Evolutionary conservation across 2,797 vertebrate genomes (phyloP).

Genomic region (Hydrophis major): DNA sequence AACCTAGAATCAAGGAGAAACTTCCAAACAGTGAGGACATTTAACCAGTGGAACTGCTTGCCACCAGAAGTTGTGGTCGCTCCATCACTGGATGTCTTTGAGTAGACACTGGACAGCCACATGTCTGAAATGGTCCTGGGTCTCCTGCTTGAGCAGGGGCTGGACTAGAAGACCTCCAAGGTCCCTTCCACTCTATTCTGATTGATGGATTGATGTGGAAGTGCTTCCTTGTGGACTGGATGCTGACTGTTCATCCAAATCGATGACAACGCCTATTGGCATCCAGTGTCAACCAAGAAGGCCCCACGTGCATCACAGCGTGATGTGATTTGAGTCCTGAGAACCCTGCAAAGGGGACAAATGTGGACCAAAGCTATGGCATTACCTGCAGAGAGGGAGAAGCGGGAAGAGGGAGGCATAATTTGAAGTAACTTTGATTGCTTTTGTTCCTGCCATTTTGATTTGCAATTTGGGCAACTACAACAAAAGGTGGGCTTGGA

Average conservation of each 20-base stretch:
- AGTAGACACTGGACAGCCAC: too few species aligned
- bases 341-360: background rate
- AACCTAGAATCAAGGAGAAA: too few species aligned
- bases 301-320: background rate
- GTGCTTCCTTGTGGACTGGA: background rate
- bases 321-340: background rate
- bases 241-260: background rate
- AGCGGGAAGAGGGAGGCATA: too few species aligned
- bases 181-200: background rate
- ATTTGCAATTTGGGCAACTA: background rate
- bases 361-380: background rate
- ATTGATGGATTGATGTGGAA: background rate
- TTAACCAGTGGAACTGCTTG: too few species aligned
- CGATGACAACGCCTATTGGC: background rate
- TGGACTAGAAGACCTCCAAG: too few species aligned
- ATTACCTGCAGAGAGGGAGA: background rate
- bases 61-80: too few species aligned
- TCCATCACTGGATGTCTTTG: too few species aligned
- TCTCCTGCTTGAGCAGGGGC: too few species aligned
- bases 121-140: too few species aligned
- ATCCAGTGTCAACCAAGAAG: background rate
- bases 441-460: background rate
- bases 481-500: background rate
- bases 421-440: background rate
- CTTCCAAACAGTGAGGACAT: background rate